These are phyloP conservation scores for Beris chalybata DNA, from an alignment of 2,888 invertebrate species.

Conservation along the genomic window DNA sequence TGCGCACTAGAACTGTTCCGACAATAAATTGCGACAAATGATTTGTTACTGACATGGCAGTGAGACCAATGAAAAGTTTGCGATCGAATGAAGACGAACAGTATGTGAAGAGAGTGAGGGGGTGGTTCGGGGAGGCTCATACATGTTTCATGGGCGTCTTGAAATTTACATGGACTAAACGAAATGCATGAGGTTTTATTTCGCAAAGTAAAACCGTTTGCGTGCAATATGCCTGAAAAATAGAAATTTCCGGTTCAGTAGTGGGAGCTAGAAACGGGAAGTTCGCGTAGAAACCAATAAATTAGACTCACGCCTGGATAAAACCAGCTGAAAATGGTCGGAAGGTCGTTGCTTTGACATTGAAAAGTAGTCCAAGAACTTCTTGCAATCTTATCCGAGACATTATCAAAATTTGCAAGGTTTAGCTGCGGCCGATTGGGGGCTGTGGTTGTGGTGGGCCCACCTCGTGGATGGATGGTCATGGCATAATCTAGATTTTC, in stretches of 20 bases:
- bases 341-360: slow-evolving; percentile 22
- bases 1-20: too few species aligned
- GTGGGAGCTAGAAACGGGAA: neutral
- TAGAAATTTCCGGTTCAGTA: slow-evolving; percentile 16
- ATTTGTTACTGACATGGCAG: slow-evolving; percentile 8
- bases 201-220: slow-evolving; percentile 12
- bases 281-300: slow-evolving; percentile 9
- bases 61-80: slow-evolving; percentile 15
- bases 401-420: slow-evolving; percentile 12
- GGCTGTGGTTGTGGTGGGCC: too few species aligned
- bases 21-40: slow-evolving; percentile 10
- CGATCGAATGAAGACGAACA: neutral
- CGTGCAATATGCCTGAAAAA: slow-evolving; percentile 27
- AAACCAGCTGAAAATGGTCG: neutral
- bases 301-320: slow-evolving; percentile 20
- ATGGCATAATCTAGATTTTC: too few species aligned
- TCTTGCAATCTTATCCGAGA: slow-evolving; percentile 10
- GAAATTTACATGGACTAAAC: slow-evolving; percentile 14
- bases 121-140: slow-evolving; percentile 5
- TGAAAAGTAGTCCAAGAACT: slow-evolving; percentile 24
- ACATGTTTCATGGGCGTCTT: slow-evolving; percentile 11
- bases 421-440: too few species aligned
- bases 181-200: slow-evolving; percentile 25
- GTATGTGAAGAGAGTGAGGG: too few species aligned
- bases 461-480: too few species aligned